A percentile compares a stretch with the other conserved stretches of the same genome.
phyloP scores from a whole-genome alignment of 2,113 vertebrate species.

The Ramphastos sulfuratus region DNA sequence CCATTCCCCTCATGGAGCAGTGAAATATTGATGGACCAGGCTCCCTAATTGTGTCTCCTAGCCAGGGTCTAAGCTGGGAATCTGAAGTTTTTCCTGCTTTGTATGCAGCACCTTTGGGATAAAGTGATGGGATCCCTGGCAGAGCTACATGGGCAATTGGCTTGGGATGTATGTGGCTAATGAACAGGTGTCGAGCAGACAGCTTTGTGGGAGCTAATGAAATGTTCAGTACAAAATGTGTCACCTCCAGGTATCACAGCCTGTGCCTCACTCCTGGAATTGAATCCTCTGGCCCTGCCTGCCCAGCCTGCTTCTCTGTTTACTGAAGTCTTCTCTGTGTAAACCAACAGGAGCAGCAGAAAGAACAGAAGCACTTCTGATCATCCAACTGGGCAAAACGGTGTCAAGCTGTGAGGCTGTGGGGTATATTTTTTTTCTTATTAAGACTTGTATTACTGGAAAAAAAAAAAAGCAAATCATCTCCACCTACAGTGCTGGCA shows the following conservation, averaged over 20 bases:
- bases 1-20: background rate
- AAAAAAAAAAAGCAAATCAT: background rate
- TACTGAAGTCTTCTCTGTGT: background rate
- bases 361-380: constrained; percentile 7
- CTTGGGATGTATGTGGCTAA: constrained; percentile 32
- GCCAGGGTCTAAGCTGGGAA: constrained; percentile 26
- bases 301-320: background rate
- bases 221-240: background rate
- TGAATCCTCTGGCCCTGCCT: background rate
- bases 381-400: background rate
- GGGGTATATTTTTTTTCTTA: background rate
- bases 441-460: background rate
- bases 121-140: constrained; percentile 28
- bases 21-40: background rate
- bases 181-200: background rate
- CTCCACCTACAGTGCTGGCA: background rate
- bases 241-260: constrained; percentile 42
- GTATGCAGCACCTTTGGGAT: background rate
- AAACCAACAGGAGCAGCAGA: constrained; percentile 9
- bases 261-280: background rate
- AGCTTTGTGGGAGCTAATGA: constrained; percentile 43
- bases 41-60: constrained; percentile 28
- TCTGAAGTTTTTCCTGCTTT: constrained; percentile 22
- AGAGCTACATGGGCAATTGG: constrained; percentile 39
- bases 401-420: background rate